phyloP scores from a whole-genome alignment of 2,888 invertebrate genomes.

The Miltochrista miniata region DNA sequence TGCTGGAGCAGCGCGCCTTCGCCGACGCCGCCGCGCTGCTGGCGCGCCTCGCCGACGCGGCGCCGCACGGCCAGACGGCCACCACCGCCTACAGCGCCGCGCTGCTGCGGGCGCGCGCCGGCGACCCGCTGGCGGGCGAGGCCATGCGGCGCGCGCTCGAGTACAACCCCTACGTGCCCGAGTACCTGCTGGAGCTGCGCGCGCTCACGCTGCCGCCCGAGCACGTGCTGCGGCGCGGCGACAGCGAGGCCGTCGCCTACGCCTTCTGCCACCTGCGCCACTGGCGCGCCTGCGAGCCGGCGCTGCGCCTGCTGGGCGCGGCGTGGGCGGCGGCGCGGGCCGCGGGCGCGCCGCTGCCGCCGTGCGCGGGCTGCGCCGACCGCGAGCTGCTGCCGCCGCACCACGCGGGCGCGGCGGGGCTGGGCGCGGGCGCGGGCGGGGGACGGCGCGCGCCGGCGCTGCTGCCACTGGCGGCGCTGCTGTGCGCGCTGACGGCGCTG shows the following conservation, averaged over 20 bases:
- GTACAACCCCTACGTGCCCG: slow-evolving; percentile 99
- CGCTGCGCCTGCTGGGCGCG: slow-evolving; percentile 94
- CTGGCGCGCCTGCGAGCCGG: slow-evolving; percentile 98
- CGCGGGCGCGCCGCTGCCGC: slow-evolving; percentile 92
- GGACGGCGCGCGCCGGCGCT: slow-evolving; percentile 90
- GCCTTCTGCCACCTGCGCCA: slow-evolving; percentile 97
- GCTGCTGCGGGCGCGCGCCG: slow-evolving; percentile 94
- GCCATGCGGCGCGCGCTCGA: slow-evolving; percentile 94
- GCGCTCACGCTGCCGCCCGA: slow-evolving; percentile 97
- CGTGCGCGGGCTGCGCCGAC: slow-evolving; percentile 93
- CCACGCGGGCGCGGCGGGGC: slow-evolving; percentile 94
- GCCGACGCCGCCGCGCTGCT: slow-evolving; percentile 88
- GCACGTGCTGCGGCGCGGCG: slow-evolving; percentile 97
- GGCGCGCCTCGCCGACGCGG: slow-evolving; percentile 91
- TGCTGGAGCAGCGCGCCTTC: slow-evolving; percentile 97
- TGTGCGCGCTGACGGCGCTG: slow-evolving; percentile 86
- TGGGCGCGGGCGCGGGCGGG: slow-evolving; percentile 90
- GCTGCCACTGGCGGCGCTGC: slow-evolving; percentile 93
- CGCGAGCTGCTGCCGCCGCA: slow-evolving; percentile 92
- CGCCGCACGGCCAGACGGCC: slow-evolving; percentile 97
- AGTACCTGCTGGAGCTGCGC: slow-evolving; percentile 97
- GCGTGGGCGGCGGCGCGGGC: slow-evolving; percentile 91
- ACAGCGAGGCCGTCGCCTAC: slow-evolving; percentile 98
- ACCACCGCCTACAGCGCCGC: slow-evolving; percentile 98
- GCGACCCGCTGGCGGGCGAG: slow-evolving; percentile 96